A percentile compares a stretch with the other conserved stretches of the same genome.
These are phyloP conservation scores for Leucosticte australis DNA, from an alignment of 2,113 vertebrate species.

Conservation along the genomic window DNA sequence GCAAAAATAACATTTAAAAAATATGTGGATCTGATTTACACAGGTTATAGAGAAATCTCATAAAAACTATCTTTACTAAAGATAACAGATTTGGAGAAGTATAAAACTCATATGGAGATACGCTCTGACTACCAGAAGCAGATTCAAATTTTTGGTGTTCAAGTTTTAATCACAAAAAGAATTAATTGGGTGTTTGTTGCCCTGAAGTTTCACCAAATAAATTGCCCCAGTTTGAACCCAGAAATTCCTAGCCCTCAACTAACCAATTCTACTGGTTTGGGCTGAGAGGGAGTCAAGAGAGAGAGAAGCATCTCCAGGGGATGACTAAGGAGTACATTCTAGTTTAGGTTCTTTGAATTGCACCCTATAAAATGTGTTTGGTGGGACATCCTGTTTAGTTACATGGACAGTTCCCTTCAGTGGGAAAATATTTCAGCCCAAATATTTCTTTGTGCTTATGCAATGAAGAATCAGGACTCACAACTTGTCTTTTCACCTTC, in stretches of 20 bases:
- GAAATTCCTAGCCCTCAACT: not conserved
- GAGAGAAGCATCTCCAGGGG: not conserved
- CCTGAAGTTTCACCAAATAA: not conserved
- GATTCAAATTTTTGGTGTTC: not conserved
- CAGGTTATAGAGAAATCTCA: not conserved
- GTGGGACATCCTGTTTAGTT: not conserved
- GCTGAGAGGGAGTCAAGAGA: not conserved
- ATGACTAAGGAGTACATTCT: not conserved
- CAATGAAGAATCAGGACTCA: not conserved
- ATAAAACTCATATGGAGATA: not conserved
- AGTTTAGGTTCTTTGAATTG: not conserved
- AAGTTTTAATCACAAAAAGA: not conserved
- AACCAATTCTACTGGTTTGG: not conserved
- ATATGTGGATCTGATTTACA: not conserved
- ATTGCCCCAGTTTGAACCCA: not conserved
- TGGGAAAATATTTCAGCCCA: not conserved
- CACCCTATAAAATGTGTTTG: not conserved
- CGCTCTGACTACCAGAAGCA: not conserved
- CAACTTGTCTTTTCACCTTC: not conserved
- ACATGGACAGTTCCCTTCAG: not conserved
- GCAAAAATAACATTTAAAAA: not conserved
- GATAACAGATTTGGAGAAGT: not conserved
- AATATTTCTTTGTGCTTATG: not conserved
- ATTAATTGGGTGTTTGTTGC: not conserved
- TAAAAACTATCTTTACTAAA: not conserved